Conservation (phyloP, 1,140 invertebrate genomes). For the Armadillidium nasatum region DNA sequence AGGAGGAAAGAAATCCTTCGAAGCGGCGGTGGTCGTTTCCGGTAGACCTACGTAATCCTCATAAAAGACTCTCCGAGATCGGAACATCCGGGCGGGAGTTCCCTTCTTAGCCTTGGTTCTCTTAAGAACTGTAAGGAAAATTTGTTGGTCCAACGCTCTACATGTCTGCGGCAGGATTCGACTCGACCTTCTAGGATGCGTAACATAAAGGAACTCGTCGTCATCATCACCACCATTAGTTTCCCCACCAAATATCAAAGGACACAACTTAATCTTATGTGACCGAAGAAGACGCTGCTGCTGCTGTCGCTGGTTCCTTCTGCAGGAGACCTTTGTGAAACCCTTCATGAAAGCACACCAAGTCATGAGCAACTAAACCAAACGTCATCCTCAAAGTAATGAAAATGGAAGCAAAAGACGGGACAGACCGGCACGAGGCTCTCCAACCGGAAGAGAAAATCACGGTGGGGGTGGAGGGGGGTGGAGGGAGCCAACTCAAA, state of each 20-base stretch:
- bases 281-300: background rate
- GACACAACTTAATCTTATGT: background rate
- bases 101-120: background rate
- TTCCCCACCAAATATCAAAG: background rate
- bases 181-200: background rate
- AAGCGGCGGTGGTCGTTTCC: no score
- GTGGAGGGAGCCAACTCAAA: no score
- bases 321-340: background rate
- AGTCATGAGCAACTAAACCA: background rate
- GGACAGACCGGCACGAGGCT: background rate
- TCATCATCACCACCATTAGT: background rate
- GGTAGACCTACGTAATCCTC: background rate
- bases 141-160: background rate
- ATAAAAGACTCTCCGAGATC: background rate
- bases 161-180: background rate
- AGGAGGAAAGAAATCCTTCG: no score
- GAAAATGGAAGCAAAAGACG: background rate
- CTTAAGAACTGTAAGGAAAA: background rate
- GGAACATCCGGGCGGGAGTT: background rate
- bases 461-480: background rate
- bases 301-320: background rate
- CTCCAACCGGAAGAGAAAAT: background rate
- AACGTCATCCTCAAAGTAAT: background rate
- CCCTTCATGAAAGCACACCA: background rate
- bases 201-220: background rate